Base-by-base conservation (phyloP, 2,797 vertebrate species). In the Nannoperca australis region DNA sequence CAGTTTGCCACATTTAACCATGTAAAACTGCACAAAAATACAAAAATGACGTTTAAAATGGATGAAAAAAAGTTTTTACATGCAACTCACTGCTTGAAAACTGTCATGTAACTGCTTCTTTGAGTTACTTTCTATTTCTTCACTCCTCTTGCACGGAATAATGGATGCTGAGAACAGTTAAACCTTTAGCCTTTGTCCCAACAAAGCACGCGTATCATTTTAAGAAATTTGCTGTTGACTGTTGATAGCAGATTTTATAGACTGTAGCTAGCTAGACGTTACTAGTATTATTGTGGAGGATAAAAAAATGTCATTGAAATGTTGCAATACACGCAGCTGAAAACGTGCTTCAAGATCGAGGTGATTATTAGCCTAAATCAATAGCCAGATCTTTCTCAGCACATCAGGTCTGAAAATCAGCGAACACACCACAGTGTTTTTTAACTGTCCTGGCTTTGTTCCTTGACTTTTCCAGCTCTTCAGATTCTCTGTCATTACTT, bases 151-250 rank as follows among this genome's bases (percentile, higher is more conserved):
- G 50, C 55, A 64, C 27, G 8, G 40, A 11, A 6, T 5, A 34
- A 24, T 45, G 11, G 58, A 50, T n/a, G 17, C 64, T 66, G n/a
- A n/a, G n/a, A n/a, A n/a, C n/a, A n/a, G 49, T 8, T 13, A 42
- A 38, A 65, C 54, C 70, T 62, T 71, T 15, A 32, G 30, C 50
- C 32, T 82, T 34, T 51, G 22, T 34, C 47, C 22, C 30, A 45
- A 32, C 58, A 45, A 18, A 45, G 44, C 44, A 40, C 15, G 2
- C 3, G 22, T 50, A 30, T 15, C 20, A 34, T n/a, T n/a, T n/a
- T n/a, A n/a, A n/a, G n/a, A n/a, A n/a, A n/a, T n/a, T n/a, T n/a
- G n/a, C n/a, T n/a, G n/a, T n/a, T n/a, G n/a, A 20, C n/a, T 22
- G 10, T 22, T 6, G 18, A 7, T 4, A 6, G 7, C 18, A n/a